A percentile compares a stretch with the other conserved stretches of the same genome.
phyloP scores from a whole-genome alignment of 1,140 invertebrate species.

The Cherax quadricarinatus region DNA sequence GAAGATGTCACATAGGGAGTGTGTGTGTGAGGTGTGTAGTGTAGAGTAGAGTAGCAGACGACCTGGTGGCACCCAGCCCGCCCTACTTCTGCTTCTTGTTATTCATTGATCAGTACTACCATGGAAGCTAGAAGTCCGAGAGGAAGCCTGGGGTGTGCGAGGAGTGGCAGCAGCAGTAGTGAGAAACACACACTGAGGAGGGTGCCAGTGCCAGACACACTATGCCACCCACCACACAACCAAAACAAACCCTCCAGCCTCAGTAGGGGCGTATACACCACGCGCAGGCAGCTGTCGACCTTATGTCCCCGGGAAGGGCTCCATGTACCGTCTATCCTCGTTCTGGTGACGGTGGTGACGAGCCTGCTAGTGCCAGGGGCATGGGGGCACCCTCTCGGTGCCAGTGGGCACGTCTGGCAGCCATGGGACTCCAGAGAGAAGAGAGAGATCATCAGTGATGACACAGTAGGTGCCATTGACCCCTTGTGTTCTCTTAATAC shows the following conservation, averaged over 20 bases:
- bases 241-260: constrained; percentile 2
- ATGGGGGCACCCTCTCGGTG: neutral
- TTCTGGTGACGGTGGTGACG: neutral
- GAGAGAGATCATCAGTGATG: neutral
- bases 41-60: neutral
- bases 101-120: neutral
- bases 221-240: constrained; percentile 3
- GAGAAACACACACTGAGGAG: neutral
- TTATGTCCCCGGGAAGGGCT: neutral
- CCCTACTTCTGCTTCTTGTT: neutral
- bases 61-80: neutral
- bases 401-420: neutral
- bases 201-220: neutral
- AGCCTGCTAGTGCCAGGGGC: neutral
- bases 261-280: neutral
- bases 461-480: neutral
- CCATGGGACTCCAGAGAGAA: neutral
- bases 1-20: too few species aligned
- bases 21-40: neutral
- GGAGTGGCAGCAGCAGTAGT: neutral
- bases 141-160: neutral
- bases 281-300: constrained; percentile 1
- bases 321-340: neutral
- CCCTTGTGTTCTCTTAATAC: too few species aligned
- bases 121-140: neutral